Conservation (phyloP, 2,797 vertebrate genomes). For the Leptodactylus fallax region DNA sequence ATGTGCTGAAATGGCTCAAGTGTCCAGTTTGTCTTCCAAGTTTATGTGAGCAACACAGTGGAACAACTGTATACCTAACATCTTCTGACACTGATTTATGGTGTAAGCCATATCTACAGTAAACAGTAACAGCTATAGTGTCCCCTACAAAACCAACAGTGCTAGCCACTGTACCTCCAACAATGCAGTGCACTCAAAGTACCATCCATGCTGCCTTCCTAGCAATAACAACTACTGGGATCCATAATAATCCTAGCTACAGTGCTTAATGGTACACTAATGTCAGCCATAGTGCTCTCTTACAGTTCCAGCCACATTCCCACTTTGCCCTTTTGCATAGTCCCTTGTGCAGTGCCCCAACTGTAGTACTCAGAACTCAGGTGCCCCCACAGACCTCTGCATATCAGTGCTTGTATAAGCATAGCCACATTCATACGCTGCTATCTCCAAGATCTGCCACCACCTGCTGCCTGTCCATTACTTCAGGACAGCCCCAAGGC, state of each 20-base stretch:
- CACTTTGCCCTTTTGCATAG: background rate
- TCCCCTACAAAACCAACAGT: background rate
- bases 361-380: background rate
- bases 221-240: background rate
- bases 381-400: background rate
- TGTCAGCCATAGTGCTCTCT: background rate
- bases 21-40: too few relatives aligned
- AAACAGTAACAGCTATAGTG: too few relatives aligned
- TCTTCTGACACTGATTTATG: too few relatives aligned
- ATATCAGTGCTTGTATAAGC: background rate
- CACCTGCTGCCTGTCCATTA: constrained; percentile 38
- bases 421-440: background rate
- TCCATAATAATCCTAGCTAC: too few relatives aligned
- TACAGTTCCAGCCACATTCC: background rate
- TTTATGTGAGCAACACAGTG: too few relatives aligned
- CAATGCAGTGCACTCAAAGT: background rate
- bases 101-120: too few relatives aligned
- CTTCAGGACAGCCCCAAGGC: background rate
- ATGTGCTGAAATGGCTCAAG: too few relatives aligned
- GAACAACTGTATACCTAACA: too few relatives aligned
- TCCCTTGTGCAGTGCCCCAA: background rate
- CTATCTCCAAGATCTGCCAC: background rate
- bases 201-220: too few relatives aligned
- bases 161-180: background rate
- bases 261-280: too few relatives aligned